Base-by-base conservation (phyloP, 2,888 invertebrate genomes). In the Hydraecia micacea region DNA sequence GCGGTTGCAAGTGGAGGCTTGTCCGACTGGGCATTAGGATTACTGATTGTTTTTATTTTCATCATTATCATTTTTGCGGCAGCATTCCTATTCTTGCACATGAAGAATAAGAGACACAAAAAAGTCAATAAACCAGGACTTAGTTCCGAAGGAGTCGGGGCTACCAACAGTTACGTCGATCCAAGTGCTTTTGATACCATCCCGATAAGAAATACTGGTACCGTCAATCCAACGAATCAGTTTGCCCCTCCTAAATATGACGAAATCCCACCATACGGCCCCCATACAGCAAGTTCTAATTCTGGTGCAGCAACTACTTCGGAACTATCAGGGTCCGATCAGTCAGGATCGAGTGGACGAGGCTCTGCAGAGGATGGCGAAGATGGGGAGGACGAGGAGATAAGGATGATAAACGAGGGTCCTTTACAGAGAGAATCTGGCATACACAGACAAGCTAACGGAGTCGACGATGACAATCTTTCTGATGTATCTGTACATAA, bases 371-470 rank as follows among this genome's bases (percentile, higher is more conserved):
- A 99, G 95, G 99, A 99, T 88, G 98, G 98, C 0, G 98, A 98
- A 88, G 98, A 98, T 91, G 98, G 98, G 1, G 99, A 99, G 90
- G 99, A 99, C 92, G 99, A 99, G 94, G 99, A 99, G 94, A 99
- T 99, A 74, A 97, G 99, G 88, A 99, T 99, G 99, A 99, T 99
- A 86, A 99, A 99, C 93, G 99, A 99, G 94, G 98, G 99, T 0
- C 98, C 98, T 0, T 94, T 99, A 58, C 98, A 98, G 93, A 97
- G 98, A 83, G 98, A 98, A 92, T 97, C 97, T 32, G 97, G 98
- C 68, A 97, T 98, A 79, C 98, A 97, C 85, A 94, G 97, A 86
- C 97, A 97, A 88, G 93, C 96, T 55, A 97, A 97, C 81, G 97
- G 97, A 66, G 95, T 96, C 0, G 97, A 97, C 78, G 98, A 97